phyloP scores from a whole-genome alignment of 2,797 vertebrate species.

The Synaphobranchus kaupii region DNA sequence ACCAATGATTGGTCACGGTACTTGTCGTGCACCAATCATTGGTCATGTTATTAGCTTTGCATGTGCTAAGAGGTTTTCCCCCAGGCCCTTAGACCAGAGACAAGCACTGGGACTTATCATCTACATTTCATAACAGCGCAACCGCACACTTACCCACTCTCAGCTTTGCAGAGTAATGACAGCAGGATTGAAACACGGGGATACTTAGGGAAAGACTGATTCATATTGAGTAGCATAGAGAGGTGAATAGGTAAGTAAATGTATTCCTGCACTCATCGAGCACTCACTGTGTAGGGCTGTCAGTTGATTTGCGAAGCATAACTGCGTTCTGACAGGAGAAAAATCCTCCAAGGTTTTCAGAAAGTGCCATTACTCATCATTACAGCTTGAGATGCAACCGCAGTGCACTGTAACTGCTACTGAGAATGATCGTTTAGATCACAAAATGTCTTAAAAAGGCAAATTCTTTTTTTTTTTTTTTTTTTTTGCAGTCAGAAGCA shows the following conservation, averaged over 20 bases:
- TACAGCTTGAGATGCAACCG: not conserved
- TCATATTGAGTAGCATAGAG: not conserved
- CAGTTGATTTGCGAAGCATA: not conserved
- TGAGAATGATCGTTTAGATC: not conserved
- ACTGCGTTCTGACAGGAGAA: not conserved
- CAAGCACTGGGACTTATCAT: not conserved
- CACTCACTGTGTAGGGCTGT: not conserved
- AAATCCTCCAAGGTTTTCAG: not conserved
- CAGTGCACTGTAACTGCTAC: not conserved
- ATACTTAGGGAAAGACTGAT: constrained; percentile 2
- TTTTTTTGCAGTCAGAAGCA: constrained; percentile 13
- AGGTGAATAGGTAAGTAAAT: constrained; percentile 2
- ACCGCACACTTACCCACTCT: not conserved
- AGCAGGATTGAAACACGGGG: not conserved
- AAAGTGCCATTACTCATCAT: constrained; percentile 9
- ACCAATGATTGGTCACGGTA: no score
- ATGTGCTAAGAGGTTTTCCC: no score
- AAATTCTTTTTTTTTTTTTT: not conserved
- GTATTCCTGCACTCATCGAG: not conserved
- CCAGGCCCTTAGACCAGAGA: not conserved
- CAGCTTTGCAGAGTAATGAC: constrained; percentile 20
- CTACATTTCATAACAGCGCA: not conserved
- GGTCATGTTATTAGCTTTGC: no score
- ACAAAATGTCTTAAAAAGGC: not conserved
- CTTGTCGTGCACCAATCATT: no score